Conservation (phyloP, 2,797 vertebrate genomes). For the Taeniopygia guttata region DNA sequence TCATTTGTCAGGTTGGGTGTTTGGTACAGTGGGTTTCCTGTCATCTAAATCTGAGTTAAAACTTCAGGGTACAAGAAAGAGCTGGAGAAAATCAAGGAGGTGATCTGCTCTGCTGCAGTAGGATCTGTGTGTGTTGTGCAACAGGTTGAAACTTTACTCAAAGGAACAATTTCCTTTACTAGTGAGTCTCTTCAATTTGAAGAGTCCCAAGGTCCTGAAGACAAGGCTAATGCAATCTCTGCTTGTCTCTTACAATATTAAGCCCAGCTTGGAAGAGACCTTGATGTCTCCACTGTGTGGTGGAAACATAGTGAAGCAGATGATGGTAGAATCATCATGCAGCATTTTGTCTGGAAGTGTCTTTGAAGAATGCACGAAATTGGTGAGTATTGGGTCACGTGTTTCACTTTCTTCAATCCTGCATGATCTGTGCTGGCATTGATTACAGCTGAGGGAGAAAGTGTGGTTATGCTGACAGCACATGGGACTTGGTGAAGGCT, state of each 20-base stretch:
- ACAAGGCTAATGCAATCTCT: neutral
- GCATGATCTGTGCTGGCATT: neutral
- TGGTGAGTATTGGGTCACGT: constrained; percentile 75
- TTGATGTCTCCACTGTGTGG: constrained; percentile 72
- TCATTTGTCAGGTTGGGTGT: neutral
- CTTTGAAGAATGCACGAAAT: constrained; percentile 86
- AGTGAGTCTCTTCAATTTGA: neutral
- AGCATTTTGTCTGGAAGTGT: constrained; percentile 82
- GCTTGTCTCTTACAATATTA: constrained; percentile 1
- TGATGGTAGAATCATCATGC: constrained; percentile 91
- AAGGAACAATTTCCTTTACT: neutral
- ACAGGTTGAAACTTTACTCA: neutral
- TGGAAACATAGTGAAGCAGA: constrained; percentile 82
- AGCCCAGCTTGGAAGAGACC: constrained; percentile 27
- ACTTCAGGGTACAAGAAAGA: neutral
- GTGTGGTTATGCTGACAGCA: neutral
- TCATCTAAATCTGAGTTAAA: neutral
- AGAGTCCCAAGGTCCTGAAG: neutral
- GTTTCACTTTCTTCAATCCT: neutral
- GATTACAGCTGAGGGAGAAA: neutral
- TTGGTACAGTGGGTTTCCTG: neutral
- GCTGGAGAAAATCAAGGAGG: neutral
- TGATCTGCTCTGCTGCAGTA: neutral
- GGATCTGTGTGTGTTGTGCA: neutral
- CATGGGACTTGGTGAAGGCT: neutral